Base-by-base conservation (phyloP, 2,888 invertebrate genomes). In the Acronicta leporina region DNA sequence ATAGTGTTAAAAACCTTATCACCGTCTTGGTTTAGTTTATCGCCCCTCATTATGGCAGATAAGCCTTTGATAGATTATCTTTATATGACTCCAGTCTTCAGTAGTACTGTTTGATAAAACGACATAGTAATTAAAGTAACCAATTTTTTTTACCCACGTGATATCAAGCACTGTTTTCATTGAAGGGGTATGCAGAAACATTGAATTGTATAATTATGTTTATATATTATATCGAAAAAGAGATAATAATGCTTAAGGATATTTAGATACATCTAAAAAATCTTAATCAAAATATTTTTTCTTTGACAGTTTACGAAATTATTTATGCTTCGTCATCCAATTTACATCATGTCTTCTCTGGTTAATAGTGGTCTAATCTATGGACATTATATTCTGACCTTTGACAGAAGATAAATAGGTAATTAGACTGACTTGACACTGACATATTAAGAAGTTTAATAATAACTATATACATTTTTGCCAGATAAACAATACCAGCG, bases 11-110 rank as follows among this genome's bases (percentile, higher is more conserved):
- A 11, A 5, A 9, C 8, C n/a, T 27, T 27, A 20, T 41, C 33
- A 20, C 16, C 14, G 6, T 25, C 25, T 53, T 41, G 13, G 40
- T 0, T 10, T 9, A 14, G 14, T 61, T 14, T 35, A 45, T 27
- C 35, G 11, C 54, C 40, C 47, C 42, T 15, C 25, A 13, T 44
- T 25, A 11, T 13, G 16, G n/a, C 3, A 14, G 70, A 54, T 69
- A 66, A 42, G 14, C 45, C 16, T 40, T 6, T 9, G 41, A 42
- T 69, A 46, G n/a, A 63, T 49, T 25, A 63, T 62, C 41, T 63
- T 15, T n/a, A 35, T 9, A 27, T 38, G 6, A n/a, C 13, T 44
- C 2, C n/a, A 25, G 10, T 25, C 11, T 33, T 11, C 42, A 38
- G 2, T 45, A 38, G 30, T 38, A 15, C 30, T 7, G 16, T 42